Evolutionary conservation across 1,140 invertebrate genomes (phyloP).

Genomic region (Brachionus asplanchnoidis): DNA sequence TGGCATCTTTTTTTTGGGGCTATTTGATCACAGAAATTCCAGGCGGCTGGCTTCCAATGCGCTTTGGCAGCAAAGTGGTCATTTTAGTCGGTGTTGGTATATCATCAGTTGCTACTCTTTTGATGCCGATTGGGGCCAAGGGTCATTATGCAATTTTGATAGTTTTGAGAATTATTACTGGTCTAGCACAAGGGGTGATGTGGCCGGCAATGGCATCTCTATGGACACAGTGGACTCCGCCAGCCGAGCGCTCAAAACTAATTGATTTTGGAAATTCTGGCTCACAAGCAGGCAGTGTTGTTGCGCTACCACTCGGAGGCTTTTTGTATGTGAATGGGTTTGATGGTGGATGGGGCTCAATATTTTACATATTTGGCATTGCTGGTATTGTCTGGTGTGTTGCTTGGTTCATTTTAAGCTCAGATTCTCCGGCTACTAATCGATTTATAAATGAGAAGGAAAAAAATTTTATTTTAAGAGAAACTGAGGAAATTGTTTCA

Average conservation of each 20-base stretch:
- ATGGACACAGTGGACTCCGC: constrained; percentile 52
- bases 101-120: constrained; percentile 8
- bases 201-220: constrained; percentile 47
- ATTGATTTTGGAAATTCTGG: constrained; percentile 49
- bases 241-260: constrained; percentile 48
- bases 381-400: constrained; percentile 52
- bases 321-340: constrained; percentile 27
- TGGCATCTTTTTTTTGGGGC: constrained; percentile 57
- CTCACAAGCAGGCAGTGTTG: constrained; percentile 32
- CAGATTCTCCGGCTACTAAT: constrained; percentile 50
- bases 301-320: constrained; percentile 37
- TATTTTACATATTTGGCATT: constrained; percentile 44
- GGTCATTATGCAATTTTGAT: constrained; percentile 20
- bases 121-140: constrained; percentile 1
- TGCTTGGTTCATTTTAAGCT: constrained; percentile 49
- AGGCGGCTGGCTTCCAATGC: constrained; percentile 54
- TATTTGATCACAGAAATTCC: constrained; percentile 56
- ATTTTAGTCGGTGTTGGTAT: constrained; percentile 43
- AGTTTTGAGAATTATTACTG: constrained; percentile 23
- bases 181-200: constrained; percentile 44
- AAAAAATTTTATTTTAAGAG: constrained; percentile 51
- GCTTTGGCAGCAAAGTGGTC: constrained; percentile 54
- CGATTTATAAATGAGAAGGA: constrained; percentile 49
- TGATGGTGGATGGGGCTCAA: constrained; percentile 34
- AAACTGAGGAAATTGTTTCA: constrained; percentile 24